A percentile compares a stretch with the other conserved stretches of the same genome.
phyloP scores from a whole-genome alignment of 1,140 invertebrate species.

The Chymomyza costata region DNA sequence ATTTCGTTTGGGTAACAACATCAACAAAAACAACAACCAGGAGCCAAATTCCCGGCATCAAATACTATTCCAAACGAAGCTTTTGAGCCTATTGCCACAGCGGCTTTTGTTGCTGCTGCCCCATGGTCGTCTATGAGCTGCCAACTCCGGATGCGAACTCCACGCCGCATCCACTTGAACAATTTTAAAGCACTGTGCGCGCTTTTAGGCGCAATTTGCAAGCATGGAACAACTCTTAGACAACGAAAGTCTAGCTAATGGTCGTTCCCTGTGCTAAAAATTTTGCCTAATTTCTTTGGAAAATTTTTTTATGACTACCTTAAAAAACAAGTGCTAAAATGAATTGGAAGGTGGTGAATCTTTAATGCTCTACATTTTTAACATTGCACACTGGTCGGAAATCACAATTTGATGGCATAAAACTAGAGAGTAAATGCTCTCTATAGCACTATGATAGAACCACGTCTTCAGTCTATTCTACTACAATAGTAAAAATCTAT shows the following conservation, averaged over 20 bases:
- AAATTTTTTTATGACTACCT: slow-evolving; percentile 55
- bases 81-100: not conserved
- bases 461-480: no score
- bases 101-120: slow-evolving; percentile 1
- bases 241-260: slow-evolving; percentile 1
- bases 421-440: no score
- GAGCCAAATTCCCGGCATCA: no score
- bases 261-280: not conserved
- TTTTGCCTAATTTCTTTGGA: slow-evolving; percentile 45
- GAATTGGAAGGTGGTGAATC: no score
- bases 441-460: no score
- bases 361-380: no score
- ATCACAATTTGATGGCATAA: no score
- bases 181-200: slow-evolving; percentile 27
- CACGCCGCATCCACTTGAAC: slow-evolving; percentile 14
- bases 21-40: no score
- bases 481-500: no score
- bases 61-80: not conserved
- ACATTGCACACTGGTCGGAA: no score
- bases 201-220: slow-evolving; percentile 17
- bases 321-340: no score
- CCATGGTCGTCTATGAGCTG: no score
- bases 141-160: not conserved
- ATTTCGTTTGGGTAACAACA: slow-evolving; percentile 36
- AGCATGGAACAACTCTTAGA: slow-evolving; percentile 24